phyloP scores from a whole-genome alignment of 2,113 vertebrate genomes.

The Microtus pennsylvanicus region DNA sequence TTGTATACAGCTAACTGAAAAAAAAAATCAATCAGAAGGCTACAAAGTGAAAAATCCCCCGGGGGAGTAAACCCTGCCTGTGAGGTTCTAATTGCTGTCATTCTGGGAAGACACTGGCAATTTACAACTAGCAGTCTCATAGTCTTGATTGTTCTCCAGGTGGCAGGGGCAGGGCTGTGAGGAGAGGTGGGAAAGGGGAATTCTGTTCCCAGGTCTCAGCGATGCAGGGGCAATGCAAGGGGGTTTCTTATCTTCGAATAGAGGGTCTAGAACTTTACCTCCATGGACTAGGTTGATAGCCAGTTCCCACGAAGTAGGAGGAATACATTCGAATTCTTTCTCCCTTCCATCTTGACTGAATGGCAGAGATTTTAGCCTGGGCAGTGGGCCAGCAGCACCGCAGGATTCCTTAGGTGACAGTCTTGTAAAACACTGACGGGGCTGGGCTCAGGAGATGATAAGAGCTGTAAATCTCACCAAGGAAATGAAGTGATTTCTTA shows the following conservation, averaged over 20 bases:
- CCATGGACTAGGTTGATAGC: neutral
- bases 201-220: neutral
- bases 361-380: neutral
- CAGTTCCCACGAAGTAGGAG: neutral
- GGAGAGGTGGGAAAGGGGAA: neutral
- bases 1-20: neutral
- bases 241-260: neutral
- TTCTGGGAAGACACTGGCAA: slow-evolving; percentile 33
- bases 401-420: neutral
- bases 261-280: neutral
- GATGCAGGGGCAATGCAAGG: neutral
- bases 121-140: neutral
- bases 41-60: neutral
- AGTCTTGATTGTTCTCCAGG: neutral
- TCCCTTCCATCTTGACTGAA: neutral
- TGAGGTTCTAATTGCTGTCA: neutral
- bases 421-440: neutral
- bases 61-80: neutral
- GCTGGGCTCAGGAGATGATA: neutral
- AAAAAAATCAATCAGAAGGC: neutral
- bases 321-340: neutral
- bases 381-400: neutral
- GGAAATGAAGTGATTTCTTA: neutral
- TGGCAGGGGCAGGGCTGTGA: neutral
- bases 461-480: neutral